phyloP scores from a whole-genome alignment of 2,113 vertebrate genomes.

The Urocitellus parryii region DNA sequence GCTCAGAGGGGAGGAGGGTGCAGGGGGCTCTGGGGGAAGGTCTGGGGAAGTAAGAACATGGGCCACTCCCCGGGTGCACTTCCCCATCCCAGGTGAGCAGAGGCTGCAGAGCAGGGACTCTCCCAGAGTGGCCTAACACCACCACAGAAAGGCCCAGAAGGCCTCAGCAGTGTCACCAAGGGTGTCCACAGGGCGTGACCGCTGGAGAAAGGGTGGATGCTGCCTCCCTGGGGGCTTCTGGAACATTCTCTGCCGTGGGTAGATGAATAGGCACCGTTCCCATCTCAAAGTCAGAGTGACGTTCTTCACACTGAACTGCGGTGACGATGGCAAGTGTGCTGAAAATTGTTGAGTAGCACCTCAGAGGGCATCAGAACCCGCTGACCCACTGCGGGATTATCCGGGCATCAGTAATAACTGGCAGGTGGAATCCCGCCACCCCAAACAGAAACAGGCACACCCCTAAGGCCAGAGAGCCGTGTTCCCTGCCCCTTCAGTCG shows the following conservation, averaged over 20 bases:
- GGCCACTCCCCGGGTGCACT: too few species aligned
- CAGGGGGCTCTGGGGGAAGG: neutral
- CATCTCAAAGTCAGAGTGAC: fast-evolving
- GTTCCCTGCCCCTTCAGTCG: too few species aligned
- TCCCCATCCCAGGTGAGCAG: neutral
- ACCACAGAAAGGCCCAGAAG: neutral
- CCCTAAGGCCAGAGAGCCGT: too few species aligned
- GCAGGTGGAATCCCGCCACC: too few species aligned
- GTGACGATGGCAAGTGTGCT: too few species aligned
- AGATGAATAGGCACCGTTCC: fast-evolving
- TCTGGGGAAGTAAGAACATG: neutral
- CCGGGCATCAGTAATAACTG: too few species aligned
- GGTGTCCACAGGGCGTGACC: neutral
- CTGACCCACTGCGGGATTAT: too few species aligned
- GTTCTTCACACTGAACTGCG: neutral
- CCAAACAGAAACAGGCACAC: too few species aligned
- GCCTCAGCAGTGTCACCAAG: too few species aligned
- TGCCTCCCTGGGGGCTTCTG: fast-evolving
- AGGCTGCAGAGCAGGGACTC: neutral
- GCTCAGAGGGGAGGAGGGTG: neutral
- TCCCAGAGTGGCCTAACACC: fast-evolving
- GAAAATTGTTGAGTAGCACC: fast-evolving
- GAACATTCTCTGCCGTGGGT: neutral
- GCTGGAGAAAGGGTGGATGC: fast-evolving
- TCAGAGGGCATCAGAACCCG: too few species aligned